Percentiles rank a stretch among this genome's conserved stretches.
Conservation (phyloP, 2,797 vertebrate species). For the Spinus olivaceus region DNA sequence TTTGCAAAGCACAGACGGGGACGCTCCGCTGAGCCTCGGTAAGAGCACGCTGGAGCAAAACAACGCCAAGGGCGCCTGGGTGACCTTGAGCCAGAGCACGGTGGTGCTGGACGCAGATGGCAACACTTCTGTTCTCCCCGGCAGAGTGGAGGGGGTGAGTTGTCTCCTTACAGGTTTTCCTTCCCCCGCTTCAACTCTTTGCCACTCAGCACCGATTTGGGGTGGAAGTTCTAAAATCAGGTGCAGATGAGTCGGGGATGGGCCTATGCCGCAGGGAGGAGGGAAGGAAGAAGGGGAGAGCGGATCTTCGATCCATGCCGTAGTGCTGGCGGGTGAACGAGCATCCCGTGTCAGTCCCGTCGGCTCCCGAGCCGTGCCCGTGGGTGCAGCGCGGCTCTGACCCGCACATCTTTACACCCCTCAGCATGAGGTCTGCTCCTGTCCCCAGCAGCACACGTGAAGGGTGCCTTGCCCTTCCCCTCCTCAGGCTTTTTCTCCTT, state of each 20-base stretch:
- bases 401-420: accelerated
- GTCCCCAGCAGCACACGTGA: neutral
- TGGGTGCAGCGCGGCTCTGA: accelerated
- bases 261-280: neutral
- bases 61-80: constrained; percentile 85
- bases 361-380: neutral
- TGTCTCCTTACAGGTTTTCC: constrained; percentile 22
- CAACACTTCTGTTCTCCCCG: constrained; percentile 89
- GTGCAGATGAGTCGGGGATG: neutral
- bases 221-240: neutral
- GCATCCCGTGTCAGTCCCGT: accelerated
- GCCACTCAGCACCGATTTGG: neutral
- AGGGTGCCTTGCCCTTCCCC: neutral
- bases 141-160: constrained; percentile 83
- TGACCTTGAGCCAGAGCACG: constrained; percentile 91
- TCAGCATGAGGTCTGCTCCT: neutral
- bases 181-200: neutral
- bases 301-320: accelerated
- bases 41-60: constrained; percentile 85
- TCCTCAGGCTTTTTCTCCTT: neutral
- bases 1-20: constrained; percentile 72
- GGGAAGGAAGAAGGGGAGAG: neutral
- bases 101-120: constrained; percentile 94
- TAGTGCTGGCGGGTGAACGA: neutral
- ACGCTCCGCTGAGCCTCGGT: constrained; percentile 71